These are phyloP conservation scores for Nesometra sesokonis DNA, from an alignment of 35 echinoderm and acorn worm species.

Conservation along the genomic window DNA sequence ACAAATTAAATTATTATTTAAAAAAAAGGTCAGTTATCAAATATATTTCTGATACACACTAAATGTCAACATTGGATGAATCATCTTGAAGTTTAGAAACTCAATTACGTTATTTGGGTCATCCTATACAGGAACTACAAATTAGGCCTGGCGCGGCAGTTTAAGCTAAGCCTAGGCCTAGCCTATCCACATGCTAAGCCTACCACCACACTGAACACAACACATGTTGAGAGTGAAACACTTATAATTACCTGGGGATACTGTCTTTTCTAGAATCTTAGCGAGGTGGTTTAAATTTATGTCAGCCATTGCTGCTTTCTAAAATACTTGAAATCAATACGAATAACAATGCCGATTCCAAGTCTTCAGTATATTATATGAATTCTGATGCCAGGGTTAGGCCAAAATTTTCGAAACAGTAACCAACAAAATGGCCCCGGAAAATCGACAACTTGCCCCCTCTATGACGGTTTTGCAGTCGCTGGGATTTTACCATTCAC, in stretches of 20 bases:
- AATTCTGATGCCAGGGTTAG: background rate
- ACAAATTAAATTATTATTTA: too few relatives aligned
- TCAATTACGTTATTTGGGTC: too few relatives aligned
- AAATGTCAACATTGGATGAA: too few relatives aligned
- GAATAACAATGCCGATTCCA: background rate
- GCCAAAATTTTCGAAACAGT: background rate
- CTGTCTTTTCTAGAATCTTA: slow-evolving; percentile 5
- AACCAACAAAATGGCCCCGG: background rate
- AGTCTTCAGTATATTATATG: background rate
- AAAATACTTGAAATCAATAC: background rate
- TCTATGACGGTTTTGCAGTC: background rate
- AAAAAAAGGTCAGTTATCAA: too few relatives aligned
- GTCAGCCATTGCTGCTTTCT: background rate
- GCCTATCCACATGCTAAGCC: too few relatives aligned
- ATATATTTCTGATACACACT: too few relatives aligned
- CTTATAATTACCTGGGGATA: slow-evolving; percentile 1
- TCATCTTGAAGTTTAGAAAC: too few relatives aligned
- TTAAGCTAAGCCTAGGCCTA: too few relatives aligned
- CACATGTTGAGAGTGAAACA: background rate
- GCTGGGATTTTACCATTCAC: background rate
- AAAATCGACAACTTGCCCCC: background rate
- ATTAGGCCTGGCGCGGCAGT: too few relatives aligned
- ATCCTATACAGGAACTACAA: too few relatives aligned
- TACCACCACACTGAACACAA: background rate
- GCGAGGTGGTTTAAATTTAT: slow-evolving; percentile 1